Evolutionary conservation across 2,797 vertebrate genomes (phyloP), one percentile per base, ranked within the genome.

Genomic region (Lutjanus campechanus): DNA sequence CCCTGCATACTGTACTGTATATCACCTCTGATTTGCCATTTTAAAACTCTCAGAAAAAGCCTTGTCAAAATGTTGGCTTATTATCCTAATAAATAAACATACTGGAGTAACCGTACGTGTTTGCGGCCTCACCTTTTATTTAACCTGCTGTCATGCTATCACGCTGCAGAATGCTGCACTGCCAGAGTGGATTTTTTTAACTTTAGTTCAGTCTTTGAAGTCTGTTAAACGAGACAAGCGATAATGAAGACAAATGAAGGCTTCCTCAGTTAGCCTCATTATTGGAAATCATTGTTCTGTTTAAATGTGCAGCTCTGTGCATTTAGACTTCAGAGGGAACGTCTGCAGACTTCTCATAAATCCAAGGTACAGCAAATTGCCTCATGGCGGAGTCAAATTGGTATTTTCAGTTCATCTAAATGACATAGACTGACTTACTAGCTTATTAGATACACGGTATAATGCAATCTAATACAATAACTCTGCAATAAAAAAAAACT

Each of bases 211-310:
- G 63, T 40, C 68, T 85, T 78, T 84, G 63, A 79, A 79, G 76
- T 82, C 59, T 64, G 44, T 72, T 74, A 47, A 78, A 68, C 16
- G 15, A 82, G 76, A 75, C 59, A 53, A 55, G 51, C 58, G 55
- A 40, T 87, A 89, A 92, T 83, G 77, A 77, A 85, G 80, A 90
- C 79, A 81, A 91, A 92, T 81, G 65, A 53, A 73, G 66, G 4
- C 50, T 49, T 36, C 17, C 62, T 49, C 43, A 36, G 72, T 81
- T n/a, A 49, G 29, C 55, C 61, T 84, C 72, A 85, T 90, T 88
- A 89, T 71, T 73, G 75, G 61, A 85, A 90, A 87, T 76, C 71
- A 49, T 50, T 89, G 29, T 55, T 50, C 22, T 81, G 67, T 49
- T 64, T 71, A 74, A 79, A 84, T 76, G 77, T 69, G 53, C 61